Evolutionary conservation across 1,140 invertebrate species (phyloP), one percentile per base, ranked within the genome.

Genomic region (Trachymyrmex cornetzi): DNA sequence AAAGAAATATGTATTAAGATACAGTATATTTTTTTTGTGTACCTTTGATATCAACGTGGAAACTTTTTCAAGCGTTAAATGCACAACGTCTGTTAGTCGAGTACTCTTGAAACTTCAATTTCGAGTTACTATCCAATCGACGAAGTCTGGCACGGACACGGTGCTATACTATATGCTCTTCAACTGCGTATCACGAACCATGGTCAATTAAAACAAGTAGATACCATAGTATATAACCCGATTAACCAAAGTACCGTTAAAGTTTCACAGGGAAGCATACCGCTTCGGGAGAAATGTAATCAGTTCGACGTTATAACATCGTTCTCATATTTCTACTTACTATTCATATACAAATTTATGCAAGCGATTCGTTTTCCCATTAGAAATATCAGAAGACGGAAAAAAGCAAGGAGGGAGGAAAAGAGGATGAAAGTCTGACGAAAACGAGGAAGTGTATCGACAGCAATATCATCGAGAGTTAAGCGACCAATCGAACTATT

Each of bases 211-310:
- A 75, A 84, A 84, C 80, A 75, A 84, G 38, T 75, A 75, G 69
- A 84, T 75, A 48, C 38, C 55, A 61, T 50, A 34, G 55, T 63
- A 27, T 69, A 50, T 69, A 84, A 84, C 69, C 53, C 61, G 80
- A 84, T 84, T 84, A 75, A 84, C 19, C 80, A 22, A 84, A 84
- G 59, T 66, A 79, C 48, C 59, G 74, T 66, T 85, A 27, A 85
- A 85, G 74, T 85, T 85, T 79, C 50, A 16, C 48, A 34, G 48
- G n/a, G 7, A 22, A 34, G 24, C 30, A 85, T 79, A 55, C 59
- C 44, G 14, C 16, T 14, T 50, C 48, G 30, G 61, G n/a, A n/a
- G 38, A 63, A 75, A 63, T 84, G 55, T 50, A 74, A 82, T 74
- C 55, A 50, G 38, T 24, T 63, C 27, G 55, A 59, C 38, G 80